Base-by-base conservation (phyloP, 2,888 invertebrate genomes). In the Ditylenchus weischeri region DNA sequence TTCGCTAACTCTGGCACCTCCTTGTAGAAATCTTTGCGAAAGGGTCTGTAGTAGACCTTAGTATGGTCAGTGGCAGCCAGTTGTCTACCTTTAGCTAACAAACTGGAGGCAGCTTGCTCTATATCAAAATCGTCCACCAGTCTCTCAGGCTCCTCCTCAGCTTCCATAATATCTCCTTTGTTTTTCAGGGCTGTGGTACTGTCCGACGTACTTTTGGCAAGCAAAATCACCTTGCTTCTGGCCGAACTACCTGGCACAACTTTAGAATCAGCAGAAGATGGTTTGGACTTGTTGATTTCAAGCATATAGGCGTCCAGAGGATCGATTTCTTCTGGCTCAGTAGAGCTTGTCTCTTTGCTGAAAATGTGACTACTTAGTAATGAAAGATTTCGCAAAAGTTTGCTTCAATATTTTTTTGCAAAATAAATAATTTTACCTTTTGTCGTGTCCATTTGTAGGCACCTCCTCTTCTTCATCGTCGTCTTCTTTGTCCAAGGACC, bases 81-180 rank as follows among this genome's bases (percentile, higher is more conserved):
- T 58, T 79, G 71, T 23, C 80, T 76, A 19, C 82, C 83, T 68
- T 83, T 84, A 57, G 80, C 77, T 62, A 83, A 77, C 68, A 84
- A 77, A 13, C 73, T 73, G 23, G 72, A 71, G 7, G 75, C 70
- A 4, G 77, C 76, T 67, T 73, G 69, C 35, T 78, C 79, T 35
- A 81, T 70, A 57, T 81, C 81, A 54, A 82, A 77, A 62, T 81
- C 81, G 58, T 82, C 81, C 23, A 75, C 72, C 18, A 78, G 72
- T 36, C 58, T 62, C 23, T 88, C 98, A 71, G 92, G 93, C 84
- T 98, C 96, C 84, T 94, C 93, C 85, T 98, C 95, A 84, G 94
- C 95, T 84, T 98, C 95, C 81, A 99, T 93, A n/a, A 98, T 86
- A 85, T 98, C 96, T 64, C 98, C 98, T 83, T 95, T 94, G 57